A percentile compares a stretch with the other conserved stretches of the same genome.
Conservation (phyloP, 1,140 invertebrate species). For the Trissolcus basalis region DNA sequence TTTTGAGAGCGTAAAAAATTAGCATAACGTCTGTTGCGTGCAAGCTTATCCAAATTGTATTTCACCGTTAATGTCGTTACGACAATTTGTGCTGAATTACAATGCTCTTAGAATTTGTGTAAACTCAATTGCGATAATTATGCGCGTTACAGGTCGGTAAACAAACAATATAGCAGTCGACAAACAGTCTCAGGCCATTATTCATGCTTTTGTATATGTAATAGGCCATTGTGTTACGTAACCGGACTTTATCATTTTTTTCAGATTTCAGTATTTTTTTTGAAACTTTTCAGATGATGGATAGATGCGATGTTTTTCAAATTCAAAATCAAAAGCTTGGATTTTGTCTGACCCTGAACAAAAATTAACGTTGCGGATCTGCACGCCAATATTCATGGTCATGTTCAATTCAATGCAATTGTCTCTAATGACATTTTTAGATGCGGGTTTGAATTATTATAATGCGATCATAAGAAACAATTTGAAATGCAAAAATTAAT, state of each 20-base stretch:
- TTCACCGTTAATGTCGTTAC: conserved; percentile 15
- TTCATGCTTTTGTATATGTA: too few relatives aligned
- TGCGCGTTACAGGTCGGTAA: background rate
- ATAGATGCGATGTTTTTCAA: background rate
- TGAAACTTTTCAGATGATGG: too few relatives aligned
- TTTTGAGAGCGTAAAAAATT: too few relatives aligned
- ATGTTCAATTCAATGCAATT: conserved; percentile 41
- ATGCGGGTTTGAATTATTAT: conserved; percentile 27
- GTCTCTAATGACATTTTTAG: conserved; percentile 20
- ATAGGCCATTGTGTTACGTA: too few relatives aligned
- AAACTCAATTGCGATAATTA: conserved; percentile 10
- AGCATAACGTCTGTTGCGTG: background rate
- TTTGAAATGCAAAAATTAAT: too few relatives aligned
- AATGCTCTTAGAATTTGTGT: conserved; percentile 6
- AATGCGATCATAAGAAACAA: conserved; percentile 2
- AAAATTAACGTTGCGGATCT: conserved; percentile 49
- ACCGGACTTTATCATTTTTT: too few relatives aligned
- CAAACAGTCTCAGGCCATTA: too few relatives aligned
- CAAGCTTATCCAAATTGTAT: conserved; percentile 17
- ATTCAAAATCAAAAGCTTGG: background rate
- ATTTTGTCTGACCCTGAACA: conserved; percentile 31
- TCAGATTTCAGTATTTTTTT: too few relatives aligned
- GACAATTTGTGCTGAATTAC: conserved; percentile 8
- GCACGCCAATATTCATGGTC: conserved; percentile 48
- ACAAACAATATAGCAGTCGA: background rate